These are phyloP conservation scores for Arremon brunneinucha DNA, from an alignment of 2,797 vertebrate species.

Conservation along the genomic window DNA sequence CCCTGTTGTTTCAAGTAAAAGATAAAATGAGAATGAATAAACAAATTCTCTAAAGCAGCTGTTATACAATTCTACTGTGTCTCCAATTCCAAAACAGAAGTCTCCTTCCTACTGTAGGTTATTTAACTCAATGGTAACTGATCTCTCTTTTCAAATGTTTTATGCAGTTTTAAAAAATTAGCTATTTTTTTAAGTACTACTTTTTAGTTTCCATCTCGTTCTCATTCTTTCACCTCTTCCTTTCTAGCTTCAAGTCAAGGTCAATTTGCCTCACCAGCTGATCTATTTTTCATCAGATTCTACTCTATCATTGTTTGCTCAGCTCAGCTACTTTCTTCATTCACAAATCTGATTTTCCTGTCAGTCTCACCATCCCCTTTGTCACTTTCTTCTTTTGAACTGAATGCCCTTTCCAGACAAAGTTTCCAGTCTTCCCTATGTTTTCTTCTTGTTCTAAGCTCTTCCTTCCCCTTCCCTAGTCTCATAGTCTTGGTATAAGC, in stretches of 20 bases:
- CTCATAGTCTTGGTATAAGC: background rate
- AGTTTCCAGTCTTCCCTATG: rapidly evolving
- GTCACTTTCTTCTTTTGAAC: background rate
- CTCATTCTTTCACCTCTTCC: background rate
- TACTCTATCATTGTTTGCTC: background rate
- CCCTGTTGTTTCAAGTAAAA: background rate
- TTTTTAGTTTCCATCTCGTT: background rate
- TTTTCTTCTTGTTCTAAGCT: background rate
- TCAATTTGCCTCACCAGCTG: background rate
- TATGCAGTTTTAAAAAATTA: background rate
- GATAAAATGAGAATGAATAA: background rate
- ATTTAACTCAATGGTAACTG: background rate
- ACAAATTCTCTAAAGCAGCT: background rate
- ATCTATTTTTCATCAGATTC: background rate
- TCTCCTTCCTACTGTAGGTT: background rate
- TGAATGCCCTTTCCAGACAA: background rate
- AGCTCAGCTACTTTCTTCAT: background rate
- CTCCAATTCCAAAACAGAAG: background rate
- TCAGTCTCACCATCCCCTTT: background rate
- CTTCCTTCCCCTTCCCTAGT: background rate
- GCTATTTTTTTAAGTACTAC: background rate
- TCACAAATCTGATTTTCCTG: background rate
- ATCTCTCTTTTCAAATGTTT: background rate
- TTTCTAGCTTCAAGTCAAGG: background rate
- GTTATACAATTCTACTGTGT: background rate